Conservation (phyloP, 1,140 invertebrate species). For the Lordiphosa clarofinis region DNA sequence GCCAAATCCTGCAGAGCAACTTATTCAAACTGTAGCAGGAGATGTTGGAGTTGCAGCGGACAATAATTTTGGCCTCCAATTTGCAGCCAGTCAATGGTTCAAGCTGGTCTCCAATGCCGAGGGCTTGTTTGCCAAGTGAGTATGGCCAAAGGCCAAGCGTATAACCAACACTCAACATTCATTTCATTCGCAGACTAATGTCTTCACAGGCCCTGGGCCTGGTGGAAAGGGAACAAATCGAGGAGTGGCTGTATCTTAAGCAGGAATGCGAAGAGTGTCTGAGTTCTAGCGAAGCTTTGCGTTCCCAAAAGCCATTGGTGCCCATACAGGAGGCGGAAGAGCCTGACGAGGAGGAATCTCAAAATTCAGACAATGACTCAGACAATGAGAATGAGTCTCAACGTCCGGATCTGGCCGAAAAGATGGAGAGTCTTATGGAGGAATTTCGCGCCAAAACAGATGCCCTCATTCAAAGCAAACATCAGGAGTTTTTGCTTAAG, state of each 20-base stretch:
- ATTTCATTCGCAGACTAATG: constrained; percentile 54
- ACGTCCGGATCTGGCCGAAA: constrained; percentile 85
- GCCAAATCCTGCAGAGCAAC: constrained; percentile 10
- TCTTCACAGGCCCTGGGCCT: constrained; percentile 84
- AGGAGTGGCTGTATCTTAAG: constrained; percentile 90
- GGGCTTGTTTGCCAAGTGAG: constrained; percentile 86
- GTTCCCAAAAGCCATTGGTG: constrained; percentile 82
- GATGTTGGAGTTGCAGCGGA: constrained; percentile 5
- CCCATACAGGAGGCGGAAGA: constrained; percentile 84
- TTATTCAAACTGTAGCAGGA: neutral
- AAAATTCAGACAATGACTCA: constrained; percentile 84
- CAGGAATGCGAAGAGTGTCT: constrained; percentile 92
- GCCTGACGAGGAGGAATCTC: constrained; percentile 80
- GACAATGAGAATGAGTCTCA: constrained; percentile 82
- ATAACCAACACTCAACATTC: no score
- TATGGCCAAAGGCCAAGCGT: no score
- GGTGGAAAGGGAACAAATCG: constrained; percentile 85
- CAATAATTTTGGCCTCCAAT: constrained; percentile 86
- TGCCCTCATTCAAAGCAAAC: constrained; percentile 82
- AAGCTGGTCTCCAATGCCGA: constrained; percentile 91
- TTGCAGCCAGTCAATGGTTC: constrained; percentile 89
- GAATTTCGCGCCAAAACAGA: constrained; percentile 87
- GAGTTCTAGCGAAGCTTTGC: constrained; percentile 82
- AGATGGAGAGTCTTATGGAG: constrained; percentile 85
- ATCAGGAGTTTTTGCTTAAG: constrained; percentile 81